A percentile compares a stretch with the other conserved stretches of the same genome.
Evolutionary conservation across 2,113 vertebrate genomes (phyloP).

Genomic region (Amphiprion percula): DNA sequence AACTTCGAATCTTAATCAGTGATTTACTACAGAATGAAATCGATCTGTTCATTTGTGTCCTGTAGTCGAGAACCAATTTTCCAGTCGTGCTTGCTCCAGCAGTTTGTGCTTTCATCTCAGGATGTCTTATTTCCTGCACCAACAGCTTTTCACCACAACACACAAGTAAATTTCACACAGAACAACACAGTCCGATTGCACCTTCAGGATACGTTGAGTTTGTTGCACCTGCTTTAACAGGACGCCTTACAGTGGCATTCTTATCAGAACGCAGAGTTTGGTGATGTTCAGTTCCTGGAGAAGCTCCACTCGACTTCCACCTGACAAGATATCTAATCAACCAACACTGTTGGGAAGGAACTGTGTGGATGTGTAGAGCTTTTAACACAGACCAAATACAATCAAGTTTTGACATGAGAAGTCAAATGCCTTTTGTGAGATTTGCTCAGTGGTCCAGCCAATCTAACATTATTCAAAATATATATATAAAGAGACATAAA

Average conservation of each 20-base stretch:
- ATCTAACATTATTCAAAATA: too few relatives aligned
- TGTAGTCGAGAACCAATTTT: too few relatives aligned
- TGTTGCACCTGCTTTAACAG: neutral
- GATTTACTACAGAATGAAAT: too few relatives aligned
- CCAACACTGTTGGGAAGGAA: neutral
- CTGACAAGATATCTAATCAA: slow-evolving; percentile 6
- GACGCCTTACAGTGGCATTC: neutral
- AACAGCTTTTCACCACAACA: neutral
- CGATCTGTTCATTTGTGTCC: too few relatives aligned
- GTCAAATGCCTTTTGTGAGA: neutral
- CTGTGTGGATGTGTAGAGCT: neutral
- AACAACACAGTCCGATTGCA: neutral
- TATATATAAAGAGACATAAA: too few relatives aligned
- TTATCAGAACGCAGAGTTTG: neutral
- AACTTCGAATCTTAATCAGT: neutral
- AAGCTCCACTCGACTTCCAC: slow-evolving; percentile 7
- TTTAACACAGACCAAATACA: neutral
- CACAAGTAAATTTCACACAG: neutral
- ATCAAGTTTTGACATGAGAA: neutral
- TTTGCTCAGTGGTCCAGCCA: too few relatives aligned
- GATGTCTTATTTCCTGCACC: too few relatives aligned
- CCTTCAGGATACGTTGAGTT: neutral
- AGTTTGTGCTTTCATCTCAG: too few relatives aligned
- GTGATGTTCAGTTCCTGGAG: neutral
- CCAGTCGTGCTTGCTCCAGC: too few relatives aligned